Percentiles rank a stretch among this genome's conserved stretches.
These are phyloP conservation scores for Parnassius glacialis DNA, from an alignment of 2,888 invertebrate genomes.

Conservation along the genomic window DNA sequence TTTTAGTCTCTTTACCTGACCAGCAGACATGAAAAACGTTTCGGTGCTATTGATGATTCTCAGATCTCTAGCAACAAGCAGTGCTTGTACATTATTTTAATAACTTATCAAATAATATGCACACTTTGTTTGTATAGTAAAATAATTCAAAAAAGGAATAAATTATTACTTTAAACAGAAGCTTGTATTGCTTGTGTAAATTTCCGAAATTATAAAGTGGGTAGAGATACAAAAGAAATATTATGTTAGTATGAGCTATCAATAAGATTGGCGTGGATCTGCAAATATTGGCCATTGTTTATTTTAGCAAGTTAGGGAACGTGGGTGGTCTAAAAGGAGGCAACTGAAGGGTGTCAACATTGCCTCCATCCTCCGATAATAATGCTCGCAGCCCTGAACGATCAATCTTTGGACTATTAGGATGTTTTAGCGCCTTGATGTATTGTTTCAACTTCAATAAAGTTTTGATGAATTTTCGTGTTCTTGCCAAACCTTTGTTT, in stretches of 20 bases:
- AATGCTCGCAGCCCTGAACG: conserved; percentile 64
- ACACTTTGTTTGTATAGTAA: too few species aligned
- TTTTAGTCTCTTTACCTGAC: too few species aligned
- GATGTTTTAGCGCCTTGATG: conserved; percentile 74
- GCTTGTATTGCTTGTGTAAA: too few species aligned
- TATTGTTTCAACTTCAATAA: conserved; percentile 79
- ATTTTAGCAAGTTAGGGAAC: conserved; percentile 42
- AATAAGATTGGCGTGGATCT: conserved; percentile 56
- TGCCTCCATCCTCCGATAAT: conserved; percentile 51
- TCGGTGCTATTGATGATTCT: too few species aligned
- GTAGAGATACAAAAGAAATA: neutral
- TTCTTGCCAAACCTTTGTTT: conserved; percentile 68
- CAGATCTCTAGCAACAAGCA: too few species aligned
- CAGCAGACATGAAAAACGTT: too few species aligned
- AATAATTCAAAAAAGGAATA: too few species aligned
- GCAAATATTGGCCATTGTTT: conserved; percentile 53
- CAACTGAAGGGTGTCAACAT: conserved; percentile 46
- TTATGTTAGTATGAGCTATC: conserved; percentile 35
- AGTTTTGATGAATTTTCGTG: conserved; percentile 79
- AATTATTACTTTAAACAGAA: too few species aligned
- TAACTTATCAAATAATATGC: too few species aligned
- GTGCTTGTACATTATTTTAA: too few species aligned
- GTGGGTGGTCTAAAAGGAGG: conserved; percentile 34
- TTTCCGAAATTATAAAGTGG: too few species aligned
- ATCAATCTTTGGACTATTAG: conserved; percentile 78